Percentiles rank a stretch among this genome's conserved stretches.
Evolutionary conservation across 2,888 invertebrate genomes (phyloP).

Genomic region (Lepidocyrtoides sp.): DNA sequence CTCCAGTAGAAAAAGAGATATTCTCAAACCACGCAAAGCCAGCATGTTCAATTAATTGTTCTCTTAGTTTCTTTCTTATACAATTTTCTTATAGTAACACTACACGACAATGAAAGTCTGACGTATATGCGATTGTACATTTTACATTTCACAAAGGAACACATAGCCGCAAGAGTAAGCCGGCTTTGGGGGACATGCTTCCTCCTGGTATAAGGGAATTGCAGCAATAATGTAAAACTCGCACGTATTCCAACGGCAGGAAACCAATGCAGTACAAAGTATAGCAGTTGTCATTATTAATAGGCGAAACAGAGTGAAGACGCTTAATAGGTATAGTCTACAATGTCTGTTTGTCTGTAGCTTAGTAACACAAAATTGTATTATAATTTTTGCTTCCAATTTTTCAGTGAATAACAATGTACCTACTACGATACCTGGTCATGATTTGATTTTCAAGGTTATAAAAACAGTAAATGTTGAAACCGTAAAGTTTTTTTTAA

Average conservation of each 20-base stretch:
- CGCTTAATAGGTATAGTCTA: not conserved
- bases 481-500: too few relatives aligned
- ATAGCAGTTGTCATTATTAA: not conserved
- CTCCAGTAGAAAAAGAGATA: not conserved
- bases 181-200: not conserved
- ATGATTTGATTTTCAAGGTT: too few relatives aligned
- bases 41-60: constrained; percentile 45
- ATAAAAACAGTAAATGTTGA: too few relatives aligned
- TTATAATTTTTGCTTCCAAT: too few relatives aligned
- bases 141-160: not conserved
- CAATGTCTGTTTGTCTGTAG: not conserved
- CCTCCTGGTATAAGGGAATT: not conserved
- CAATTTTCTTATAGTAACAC: too few relatives aligned
- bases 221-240: not conserved
- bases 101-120: too few relatives aligned
- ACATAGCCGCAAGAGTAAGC: not conserved
- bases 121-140: not conserved
- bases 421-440: too few relatives aligned
- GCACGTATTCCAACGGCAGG: not conserved
- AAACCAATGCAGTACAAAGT: not conserved
- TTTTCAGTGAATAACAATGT: too few relatives aligned
- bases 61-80: not conserved
- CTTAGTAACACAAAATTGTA: too few relatives aligned
- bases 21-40: constrained; percentile 35
- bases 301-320: not conserved